Base-by-base conservation (phyloP, 2,888 invertebrate species). In the Agonopterix arenella region DNA sequence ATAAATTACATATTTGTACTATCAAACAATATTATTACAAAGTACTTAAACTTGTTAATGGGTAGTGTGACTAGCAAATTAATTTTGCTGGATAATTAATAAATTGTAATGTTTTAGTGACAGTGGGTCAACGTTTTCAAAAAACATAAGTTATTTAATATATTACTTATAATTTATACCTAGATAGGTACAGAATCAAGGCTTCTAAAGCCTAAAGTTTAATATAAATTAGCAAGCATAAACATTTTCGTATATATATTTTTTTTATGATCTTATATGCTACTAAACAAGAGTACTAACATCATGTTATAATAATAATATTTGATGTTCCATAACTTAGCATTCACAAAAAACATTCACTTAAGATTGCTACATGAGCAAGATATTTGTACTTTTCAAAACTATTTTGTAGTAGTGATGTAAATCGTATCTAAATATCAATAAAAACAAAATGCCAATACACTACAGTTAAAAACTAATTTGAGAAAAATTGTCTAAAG, bases 1-100 rank as follows among this genome's bases (percentile, higher is more conserved):
- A 88, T 86, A 88, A 88, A 88, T 88, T 84, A 88, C 76, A 82
- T 82, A 82, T 86, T 89, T 88, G 89, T 89, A 88, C 89, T 89
- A 88, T 89, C 85, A 78, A 86, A 85, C 83, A 84, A 84, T 79
- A 80, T 82, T 79, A 80, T 82, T 76, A 84, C 77, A 82, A 84
- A 84, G 80, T 84, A 88, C 80, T 79, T 80, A 84, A 69, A 76
- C 70, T 80, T 73, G 80, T 82, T 84, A 84, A 83, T 80, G 80
- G 76, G 77, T 71, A 73, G 77, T 79, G 84, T 84, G 88, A 86
- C 84, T 88, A 84, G 85, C 88, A 88, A 88, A 88, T 81, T 76
- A 76, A 58, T 84, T 89, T 89, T 89, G 86, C 89, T 73, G 76
- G 66, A 69, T 68, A 46, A 45, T 72, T 73, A 75, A 71, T 70